Base-by-base conservation (phyloP, 53 echinoderm and acorn worm genomes). In the Pentamera pediparva region DNA sequence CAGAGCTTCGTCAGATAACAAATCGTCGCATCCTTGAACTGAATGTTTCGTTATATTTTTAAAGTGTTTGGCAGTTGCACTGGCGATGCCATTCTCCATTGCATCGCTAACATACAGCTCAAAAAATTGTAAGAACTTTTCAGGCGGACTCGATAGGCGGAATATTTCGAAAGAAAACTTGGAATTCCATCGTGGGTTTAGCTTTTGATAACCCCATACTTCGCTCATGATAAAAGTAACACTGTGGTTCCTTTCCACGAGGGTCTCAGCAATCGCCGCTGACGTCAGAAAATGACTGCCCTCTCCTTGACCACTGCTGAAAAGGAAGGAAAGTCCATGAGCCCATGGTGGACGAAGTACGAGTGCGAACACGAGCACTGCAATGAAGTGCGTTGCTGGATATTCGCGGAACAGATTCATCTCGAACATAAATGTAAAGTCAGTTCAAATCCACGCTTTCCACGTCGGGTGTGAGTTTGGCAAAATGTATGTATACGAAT, bases 271-370 rank as follows among this genome's bases (percentile, higher is more conserved):
- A 19, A 82, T 39, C 2, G 75, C 33, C n/a, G 82, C 75, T 24
- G 82, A 63, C 22, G 82, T 50, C 20, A 55, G n/a, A 43, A 75
- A 82, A 41, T 82, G 82, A 58, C 82, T 82, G 15, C 82, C 82
- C 39, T 82, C 75, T 1, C 82, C 82, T 34, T 20, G 40, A 39
- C 41, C 26, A 40, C 39, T 65, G 27, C 25, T 38, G 4, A 65
- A 65, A 10, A 65, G 25, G 22, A 65, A 65, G 8, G 40, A 39
- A 40, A 34, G 19, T 24, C 63, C 63, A 62, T 18, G 36, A 6
- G 5, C 37, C 3, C 5, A 22, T 5, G 37, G 21, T 36, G 33
- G 36, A n/a, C 20, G 37, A 62, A 34, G 33, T 6, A 29, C 11
- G 63, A 62, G 15, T 4, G 19, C 10, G 18, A 62, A 21, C n/a